A percentile compares a stretch with the other conserved stretches of the same genome.
These are phyloP conservation scores for Branchipolynoe longqiensis DNA, from an alignment of 2,888 invertebrate genomes.

Conservation along the genomic window DNA sequence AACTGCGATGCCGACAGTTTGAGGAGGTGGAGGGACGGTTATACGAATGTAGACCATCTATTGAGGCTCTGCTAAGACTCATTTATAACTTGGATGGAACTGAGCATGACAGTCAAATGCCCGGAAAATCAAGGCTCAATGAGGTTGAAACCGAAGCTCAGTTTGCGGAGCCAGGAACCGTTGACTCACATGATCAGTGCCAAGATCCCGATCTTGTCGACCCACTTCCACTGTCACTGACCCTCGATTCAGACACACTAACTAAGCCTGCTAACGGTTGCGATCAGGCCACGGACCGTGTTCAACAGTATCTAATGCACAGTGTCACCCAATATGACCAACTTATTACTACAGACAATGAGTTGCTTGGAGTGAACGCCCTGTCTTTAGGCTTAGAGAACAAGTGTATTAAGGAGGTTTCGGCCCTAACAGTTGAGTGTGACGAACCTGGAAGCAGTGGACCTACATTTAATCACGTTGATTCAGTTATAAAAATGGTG, in stretches of 20 bases:
- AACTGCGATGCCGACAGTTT: conserved; percentile 18
- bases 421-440: too few relatives aligned
- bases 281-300: not conserved
- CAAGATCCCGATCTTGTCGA: not conserved
- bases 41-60: conserved; percentile 37
- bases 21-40: conserved; percentile 14
- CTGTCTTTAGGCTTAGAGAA: too few relatives aligned
- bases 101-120: conserved; percentile 16
- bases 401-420: too few relatives aligned
- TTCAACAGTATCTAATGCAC: not conserved
- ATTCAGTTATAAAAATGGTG: too few relatives aligned
- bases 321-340: conserved; percentile 12
- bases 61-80: conserved; percentile 22
- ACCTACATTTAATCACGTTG: too few relatives aligned
- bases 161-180: conserved; percentile 11
- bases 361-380: too few relatives aligned
- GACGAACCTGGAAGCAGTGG: too few relatives aligned
- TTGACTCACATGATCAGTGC: not conserved
- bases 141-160: conserved; percentile 28
- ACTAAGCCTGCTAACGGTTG: not conserved
- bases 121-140: not conserved
- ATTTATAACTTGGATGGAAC: conserved; percentile 32
- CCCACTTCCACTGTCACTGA: not conserved
- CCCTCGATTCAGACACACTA: not conserved
- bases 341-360: not conserved